Conservation (phyloP, 2,888 invertebrate genomes). For the Drosophila fulvimacula region DNA sequence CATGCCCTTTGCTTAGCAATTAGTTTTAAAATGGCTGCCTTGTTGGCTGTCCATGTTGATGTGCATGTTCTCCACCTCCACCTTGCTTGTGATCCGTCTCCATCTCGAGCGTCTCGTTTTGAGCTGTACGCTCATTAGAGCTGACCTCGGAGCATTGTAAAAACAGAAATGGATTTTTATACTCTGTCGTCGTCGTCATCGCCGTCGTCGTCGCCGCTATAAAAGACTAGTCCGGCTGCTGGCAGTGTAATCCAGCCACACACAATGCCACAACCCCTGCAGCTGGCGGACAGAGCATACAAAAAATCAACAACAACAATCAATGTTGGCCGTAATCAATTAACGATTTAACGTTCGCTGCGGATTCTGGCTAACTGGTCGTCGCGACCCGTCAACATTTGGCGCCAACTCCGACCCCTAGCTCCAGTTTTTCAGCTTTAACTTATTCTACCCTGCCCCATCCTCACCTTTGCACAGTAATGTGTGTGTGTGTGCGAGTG, state of each 20-base stretch:
- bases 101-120: slow-evolving; percentile 12
- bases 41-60: slow-evolving; percentile 35
- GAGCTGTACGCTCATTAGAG: slow-evolving; percentile 62
- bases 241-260: slow-evolving; percentile 47
- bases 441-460: slow-evolving; percentile 5
- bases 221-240: slow-evolving; percentile 32
- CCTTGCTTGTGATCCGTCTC: slow-evolving; percentile 1
- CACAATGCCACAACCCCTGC: slow-evolving; percentile 28
- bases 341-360: slow-evolving; percentile 78
- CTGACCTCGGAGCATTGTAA: slow-evolving; percentile 53
- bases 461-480: slow-evolving; percentile 10
- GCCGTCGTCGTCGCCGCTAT: slow-evolving; percentile 43
- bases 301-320: slow-evolving; percentile 74
- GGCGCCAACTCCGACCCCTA: slow-evolving; percentile 46
- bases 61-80: slow-evolving; percentile 6
- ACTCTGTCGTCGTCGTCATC: slow-evolving; percentile 42
- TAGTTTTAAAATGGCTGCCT: slow-evolving; percentile 73
- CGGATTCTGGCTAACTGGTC: slow-evolving; percentile 61
- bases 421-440: slow-evolving; percentile 13
- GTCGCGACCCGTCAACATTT: slow-evolving; percentile 61
- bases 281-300: slow-evolving; percentile 14
- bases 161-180: slow-evolving; percentile 61
- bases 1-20: slow-evolving; percentile 79
- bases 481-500: slow-evolving; percentile 14
- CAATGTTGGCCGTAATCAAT: slow-evolving; percentile 80